Evolutionary conservation across 2,113 vertebrate genomes (phyloP).

Genomic region (Acrocephalus arundinaceus): DNA sequence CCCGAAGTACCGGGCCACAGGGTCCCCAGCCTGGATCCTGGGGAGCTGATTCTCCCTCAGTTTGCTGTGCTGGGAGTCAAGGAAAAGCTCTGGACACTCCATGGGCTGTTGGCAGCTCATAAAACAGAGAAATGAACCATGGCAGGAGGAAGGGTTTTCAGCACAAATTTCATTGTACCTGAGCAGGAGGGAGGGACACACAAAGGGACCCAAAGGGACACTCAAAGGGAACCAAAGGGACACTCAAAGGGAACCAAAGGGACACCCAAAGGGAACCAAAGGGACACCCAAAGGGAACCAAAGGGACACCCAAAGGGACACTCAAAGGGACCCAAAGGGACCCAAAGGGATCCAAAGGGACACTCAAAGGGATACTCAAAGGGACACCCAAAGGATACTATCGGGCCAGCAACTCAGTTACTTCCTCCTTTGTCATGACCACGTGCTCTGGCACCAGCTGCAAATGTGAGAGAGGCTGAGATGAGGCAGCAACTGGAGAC

Average conservation of each 20-base stretch:
- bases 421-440: constrained; percentile 98
- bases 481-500: not conserved
- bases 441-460: constrained; percentile 97
- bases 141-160: fast-evolving
- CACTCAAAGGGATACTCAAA: too few relatives aligned
- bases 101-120: fast-evolving
- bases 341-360: not conserved
- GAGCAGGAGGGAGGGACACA: not conserved
- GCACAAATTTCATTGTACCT: fast-evolving
- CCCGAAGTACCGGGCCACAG: constrained; percentile 95
- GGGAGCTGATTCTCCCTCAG: constrained; percentile 95
- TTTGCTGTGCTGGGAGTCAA: constrained; percentile 79
- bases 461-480: not conserved
- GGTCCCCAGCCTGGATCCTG: constrained; percentile 95
- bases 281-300: constrained; percentile 60
- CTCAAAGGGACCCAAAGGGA: not conserved
- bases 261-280: not conserved
- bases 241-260: not conserved
- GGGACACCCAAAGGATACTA: constrained; percentile 87
- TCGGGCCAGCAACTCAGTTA: constrained; percentile 88
- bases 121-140: fast-evolving
- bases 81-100: not conserved
- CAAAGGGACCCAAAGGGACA: not conserved
- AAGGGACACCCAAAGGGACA: not conserved
- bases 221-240: constrained; percentile 22